A percentile compares a stretch with the other conserved stretches of the same genome.
phyloP scores from a whole-genome alignment of 35 echinoderm and acorn worm genomes.

The Acanthaster planci region DNA sequence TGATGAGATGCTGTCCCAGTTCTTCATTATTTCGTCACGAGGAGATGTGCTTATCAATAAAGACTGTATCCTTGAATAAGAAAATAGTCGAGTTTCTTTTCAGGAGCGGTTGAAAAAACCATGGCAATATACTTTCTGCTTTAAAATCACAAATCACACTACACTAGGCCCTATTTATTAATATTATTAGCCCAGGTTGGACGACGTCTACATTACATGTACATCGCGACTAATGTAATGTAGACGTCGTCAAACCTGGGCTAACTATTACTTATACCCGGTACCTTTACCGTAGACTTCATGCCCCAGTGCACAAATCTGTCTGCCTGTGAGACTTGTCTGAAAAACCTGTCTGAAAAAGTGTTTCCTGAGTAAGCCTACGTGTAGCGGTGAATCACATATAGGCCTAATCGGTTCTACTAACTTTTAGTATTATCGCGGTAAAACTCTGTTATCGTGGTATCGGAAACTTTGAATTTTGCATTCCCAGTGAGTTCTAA shows the following conservation, averaged over 20 bases:
- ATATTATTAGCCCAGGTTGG: neutral
- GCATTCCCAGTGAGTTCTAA: too few relatives aligned
- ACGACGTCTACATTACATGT: neutral
- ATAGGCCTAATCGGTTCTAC: too few relatives aligned
- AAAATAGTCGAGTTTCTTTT: neutral
- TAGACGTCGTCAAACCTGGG: neutral
- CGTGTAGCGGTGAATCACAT: too few relatives aligned
- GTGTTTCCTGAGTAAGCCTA: too few relatives aligned
- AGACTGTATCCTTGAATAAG: slow-evolving; percentile 51
- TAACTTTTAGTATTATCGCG: too few relatives aligned
- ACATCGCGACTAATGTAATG: neutral
- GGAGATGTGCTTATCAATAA: slow-evolving; percentile 39
- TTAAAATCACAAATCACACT: neutral
- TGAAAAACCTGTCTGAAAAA: too few relatives aligned
- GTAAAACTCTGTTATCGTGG: too few relatives aligned
- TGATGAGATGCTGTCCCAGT: slow-evolving; percentile 28
- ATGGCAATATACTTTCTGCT: neutral
- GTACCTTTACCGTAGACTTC: too few relatives aligned
- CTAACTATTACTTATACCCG: too few relatives aligned
- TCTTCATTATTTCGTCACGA: slow-evolving; percentile 41
- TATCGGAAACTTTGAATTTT: too few relatives aligned
- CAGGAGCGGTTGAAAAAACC: neutral
- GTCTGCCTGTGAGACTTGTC: too few relatives aligned
- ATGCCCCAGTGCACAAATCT: too few relatives aligned
- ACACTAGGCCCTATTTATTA: neutral